These are phyloP conservation scores for Tipula vernalis DNA, from an alignment of 2,888 invertebrate genomes.

Conservation along the genomic window DNA sequence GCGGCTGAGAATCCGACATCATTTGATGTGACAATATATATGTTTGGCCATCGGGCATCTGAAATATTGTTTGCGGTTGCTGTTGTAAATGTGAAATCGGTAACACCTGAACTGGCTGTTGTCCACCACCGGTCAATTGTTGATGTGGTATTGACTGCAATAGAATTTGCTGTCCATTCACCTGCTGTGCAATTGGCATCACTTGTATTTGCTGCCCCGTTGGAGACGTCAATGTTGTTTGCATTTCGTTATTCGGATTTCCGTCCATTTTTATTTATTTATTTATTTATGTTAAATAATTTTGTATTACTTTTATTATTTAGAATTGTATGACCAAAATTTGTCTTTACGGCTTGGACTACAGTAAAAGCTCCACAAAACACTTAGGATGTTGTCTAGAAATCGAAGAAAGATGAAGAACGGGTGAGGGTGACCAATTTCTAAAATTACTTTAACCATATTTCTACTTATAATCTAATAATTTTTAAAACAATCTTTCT, in stretches of 20 bases:
- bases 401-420: conserved; percentile 31
- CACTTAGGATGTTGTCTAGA: conserved; percentile 27
- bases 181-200: conserved; percentile 16
- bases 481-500: background rate
- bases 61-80: conserved; percentile 55
- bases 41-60: conserved; percentile 86
- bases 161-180: conserved; percentile 28
- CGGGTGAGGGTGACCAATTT: conserved; percentile 29
- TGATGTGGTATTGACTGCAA: conserved; percentile 26
- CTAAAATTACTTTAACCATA: conserved; percentile 12
- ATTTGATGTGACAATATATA: conserved; percentile 73
- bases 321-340: conserved; percentile 17
- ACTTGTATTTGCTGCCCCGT: conserved; percentile 18
- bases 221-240: conserved; percentile 7
- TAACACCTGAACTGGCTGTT: conserved; percentile 21
- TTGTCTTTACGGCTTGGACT: background rate
- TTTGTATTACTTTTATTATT: conserved; percentile 16
- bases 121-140: conserved; percentile 16
- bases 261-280: conserved; percentile 12
- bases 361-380: conserved; percentile 15
- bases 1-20: conserved; percentile 43
- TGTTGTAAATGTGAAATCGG: conserved; percentile 30
- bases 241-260: background rate
- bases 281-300: background rate
- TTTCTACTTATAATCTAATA: background rate